A percentile compares a stretch with the other conserved stretches of the same genome.
Conservation (phyloP, 2,113 vertebrate genomes). For the Scytalopus superciliaris region DNA sequence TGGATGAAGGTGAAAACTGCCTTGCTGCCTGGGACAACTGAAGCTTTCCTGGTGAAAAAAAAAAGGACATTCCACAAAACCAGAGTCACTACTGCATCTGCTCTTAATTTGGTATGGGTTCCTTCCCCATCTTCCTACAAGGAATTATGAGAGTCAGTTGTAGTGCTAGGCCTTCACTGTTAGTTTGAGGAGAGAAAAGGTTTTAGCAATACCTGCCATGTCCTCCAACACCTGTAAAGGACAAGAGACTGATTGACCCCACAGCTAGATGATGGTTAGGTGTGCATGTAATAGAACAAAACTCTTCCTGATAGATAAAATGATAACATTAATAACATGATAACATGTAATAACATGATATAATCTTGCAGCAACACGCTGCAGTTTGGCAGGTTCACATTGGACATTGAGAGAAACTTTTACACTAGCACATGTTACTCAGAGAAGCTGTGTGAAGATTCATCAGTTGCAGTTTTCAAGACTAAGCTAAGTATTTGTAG, state of each 20-base stretch:
- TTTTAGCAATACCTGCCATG: not conserved
- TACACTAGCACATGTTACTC: rapidly evolving
- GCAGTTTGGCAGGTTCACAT: not conserved
- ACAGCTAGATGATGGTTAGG: not conserved
- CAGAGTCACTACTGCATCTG: not conserved
- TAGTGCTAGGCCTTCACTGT: not conserved
- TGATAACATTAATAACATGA: not conserved
- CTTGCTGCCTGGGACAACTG: not conserved
- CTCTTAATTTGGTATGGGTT: not conserved
- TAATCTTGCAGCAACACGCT: not conserved
- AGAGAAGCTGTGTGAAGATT: not conserved
- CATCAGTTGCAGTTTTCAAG: not conserved
- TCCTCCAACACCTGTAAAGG: not conserved
- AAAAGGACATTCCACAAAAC: not conserved
- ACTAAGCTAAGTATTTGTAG: not conserved
- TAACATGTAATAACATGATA: not conserved
- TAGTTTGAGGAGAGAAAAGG: not conserved
- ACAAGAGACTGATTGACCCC: not conserved
- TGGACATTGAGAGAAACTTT: not conserved
- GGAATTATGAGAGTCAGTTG: not conserved
- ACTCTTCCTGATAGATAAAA: not conserved
- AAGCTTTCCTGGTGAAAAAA: not conserved
- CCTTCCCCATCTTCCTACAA: not conserved
- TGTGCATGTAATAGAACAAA: not conserved
- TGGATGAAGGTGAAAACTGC: not conserved